These are phyloP conservation scores for Sceloporus tristichus DNA, from an alignment of 2,113 vertebrate species.

Conservation along the genomic window DNA sequence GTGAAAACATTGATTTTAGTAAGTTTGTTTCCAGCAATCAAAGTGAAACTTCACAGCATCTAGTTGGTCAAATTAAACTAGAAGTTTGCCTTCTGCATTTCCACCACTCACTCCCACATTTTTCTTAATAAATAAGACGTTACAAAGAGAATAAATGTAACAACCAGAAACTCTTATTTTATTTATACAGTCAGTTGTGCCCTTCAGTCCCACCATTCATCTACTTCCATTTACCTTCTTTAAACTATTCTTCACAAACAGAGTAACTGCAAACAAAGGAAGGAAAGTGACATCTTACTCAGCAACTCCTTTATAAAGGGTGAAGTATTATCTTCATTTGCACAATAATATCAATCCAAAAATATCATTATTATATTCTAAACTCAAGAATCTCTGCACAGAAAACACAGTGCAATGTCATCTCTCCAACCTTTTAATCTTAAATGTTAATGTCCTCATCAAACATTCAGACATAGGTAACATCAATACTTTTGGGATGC, in stretches of 20 bases:
- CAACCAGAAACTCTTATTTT: not conserved
- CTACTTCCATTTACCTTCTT: not conserved
- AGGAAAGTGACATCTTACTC: not conserved
- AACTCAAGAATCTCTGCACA: not conserved
- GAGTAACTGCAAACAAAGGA: not conserved
- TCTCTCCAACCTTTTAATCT: conserved; percentile 3
- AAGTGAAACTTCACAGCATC: not conserved
- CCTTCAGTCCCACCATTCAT: not conserved
- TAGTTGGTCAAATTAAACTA: not conserved
- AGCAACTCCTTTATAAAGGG: not conserved
- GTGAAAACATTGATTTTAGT: not conserved
- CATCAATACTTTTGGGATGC: conserved; percentile 40
- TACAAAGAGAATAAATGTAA: not conserved
- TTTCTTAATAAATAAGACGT: conserved; percentile 3
- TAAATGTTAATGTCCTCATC: not conserved
- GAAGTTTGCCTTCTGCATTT: not conserved
- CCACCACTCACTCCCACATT: not conserved
- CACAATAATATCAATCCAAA: not conserved
- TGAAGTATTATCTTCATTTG: not conserved
- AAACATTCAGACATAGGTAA: conserved; percentile 20
- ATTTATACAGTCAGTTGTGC: not conserved
- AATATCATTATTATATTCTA: not conserved
- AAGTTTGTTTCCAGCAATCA: not conserved
- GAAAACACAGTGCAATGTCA: not conserved
- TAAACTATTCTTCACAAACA: not conserved